Base-by-base conservation (phyloP, 1,140 invertebrate species). In the Apis cerana region DNA sequence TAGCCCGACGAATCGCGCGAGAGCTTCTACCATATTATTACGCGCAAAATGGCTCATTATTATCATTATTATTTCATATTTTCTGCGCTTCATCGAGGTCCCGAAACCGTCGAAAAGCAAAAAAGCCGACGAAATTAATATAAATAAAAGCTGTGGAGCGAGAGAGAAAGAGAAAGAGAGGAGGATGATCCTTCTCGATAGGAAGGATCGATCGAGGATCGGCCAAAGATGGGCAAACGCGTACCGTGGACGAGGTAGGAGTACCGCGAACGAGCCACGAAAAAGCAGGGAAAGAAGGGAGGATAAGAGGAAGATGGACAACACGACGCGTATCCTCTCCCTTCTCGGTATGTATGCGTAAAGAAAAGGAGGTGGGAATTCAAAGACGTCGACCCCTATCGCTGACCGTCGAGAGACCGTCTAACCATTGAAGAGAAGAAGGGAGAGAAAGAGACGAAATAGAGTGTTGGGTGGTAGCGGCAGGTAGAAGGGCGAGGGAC, bases 21-120 rank as follows among this genome's bases (percentile, higher is more conserved):
- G 82, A 83, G 90, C 92, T 92, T 87, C 91, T 88, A 92, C 92
- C 91, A 82, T 93, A 91, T 93, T 92, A 93, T 93, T 93, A 93
- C 91, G 88, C 91, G 89, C 91, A 92, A 93, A 93, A 93, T 92
- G 90, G 89, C 91, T 93, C 92, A 93, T 93, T 93, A 93, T 93
- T 92, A 92, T 93, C 91, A 92, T 93, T 93, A 92, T 92, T 92
- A 92, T 93, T 93, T 93, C 90, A 93, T 92, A 93, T 92, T 93
- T 92, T 86, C 90, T 90, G 83, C 86, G 82, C 90, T 91, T 85
- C 85, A 79, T 43, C 85, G 87, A 62, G 75, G 82, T 76, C 68
- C 81, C 79, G 88, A 88, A 92, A 88, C 85, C 87, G 87, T 75
- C 89, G 82, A 91, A 90, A 93, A 93, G 90, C 87, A 92, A 93